These are phyloP conservation scores for Stenodera caucasica DNA, from an alignment of 2,888 invertebrate species.

Conservation along the genomic window DNA sequence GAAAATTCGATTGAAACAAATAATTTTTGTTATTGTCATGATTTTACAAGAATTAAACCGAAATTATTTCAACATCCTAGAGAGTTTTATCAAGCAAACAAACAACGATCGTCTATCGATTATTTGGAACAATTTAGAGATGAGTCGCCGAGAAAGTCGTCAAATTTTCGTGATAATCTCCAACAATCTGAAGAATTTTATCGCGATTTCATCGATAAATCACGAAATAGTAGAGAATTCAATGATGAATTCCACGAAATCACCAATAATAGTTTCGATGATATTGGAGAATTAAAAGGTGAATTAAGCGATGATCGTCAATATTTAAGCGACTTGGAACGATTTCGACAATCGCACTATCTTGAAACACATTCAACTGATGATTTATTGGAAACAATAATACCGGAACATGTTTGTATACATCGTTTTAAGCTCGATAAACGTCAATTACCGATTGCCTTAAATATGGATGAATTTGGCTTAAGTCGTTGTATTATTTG, in stretches of 20 bases:
- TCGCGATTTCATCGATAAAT: not conserved
- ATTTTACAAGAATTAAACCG: slow-evolving; percentile 4
- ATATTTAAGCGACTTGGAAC: slow-evolving; percentile 39
- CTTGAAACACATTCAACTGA: slow-evolving; percentile 56
- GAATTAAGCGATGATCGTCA: slow-evolving; percentile 11
- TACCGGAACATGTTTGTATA: slow-evolving; percentile 57
- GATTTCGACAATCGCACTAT: slow-evolving; percentile 62
- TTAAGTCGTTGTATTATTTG: slow-evolving; percentile 60
- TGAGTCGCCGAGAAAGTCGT: not conserved
- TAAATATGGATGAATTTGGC: slow-evolving; percentile 56
- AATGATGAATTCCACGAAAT: not conserved
- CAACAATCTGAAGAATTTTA: not conserved
- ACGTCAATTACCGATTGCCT: slow-evolving; percentile 60
- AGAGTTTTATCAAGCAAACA: not conserved
- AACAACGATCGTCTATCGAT: not conserved
- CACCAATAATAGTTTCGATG: not conserved
- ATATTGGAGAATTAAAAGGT: too few species aligned
- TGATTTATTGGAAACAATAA: slow-evolving; percentile 34
- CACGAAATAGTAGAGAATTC: not conserved
- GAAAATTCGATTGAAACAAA: not conserved
- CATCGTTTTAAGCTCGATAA: slow-evolving; percentile 63
- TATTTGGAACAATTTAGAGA: too few species aligned
- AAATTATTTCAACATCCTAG: slow-evolving; percentile 16
- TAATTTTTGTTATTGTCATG: not conserved
- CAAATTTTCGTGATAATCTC: not conserved